phyloP scores from a whole-genome alignment of 2,888 invertebrate genomes.

The Punctoribates punctum region DNA sequence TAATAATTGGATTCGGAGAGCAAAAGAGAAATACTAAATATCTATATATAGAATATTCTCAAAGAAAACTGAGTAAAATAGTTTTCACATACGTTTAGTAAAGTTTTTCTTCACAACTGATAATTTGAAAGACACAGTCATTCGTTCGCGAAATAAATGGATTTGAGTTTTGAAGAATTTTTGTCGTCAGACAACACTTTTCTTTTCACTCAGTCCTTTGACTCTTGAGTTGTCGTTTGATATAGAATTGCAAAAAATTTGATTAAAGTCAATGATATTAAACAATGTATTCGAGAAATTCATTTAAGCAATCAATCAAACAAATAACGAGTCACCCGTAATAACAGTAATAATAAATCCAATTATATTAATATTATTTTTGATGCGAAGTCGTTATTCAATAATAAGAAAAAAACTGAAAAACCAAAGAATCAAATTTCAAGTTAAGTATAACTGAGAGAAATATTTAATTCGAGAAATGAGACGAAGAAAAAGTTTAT shows the following conservation, averaged over 20 bases:
- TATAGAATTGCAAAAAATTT: conserved; percentile 9
- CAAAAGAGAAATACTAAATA: background rate
- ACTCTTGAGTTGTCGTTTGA: background rate
- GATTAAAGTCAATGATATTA: conserved; percentile 20
- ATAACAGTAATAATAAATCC: background rate
- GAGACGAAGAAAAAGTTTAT: background rate
- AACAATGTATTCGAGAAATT: conserved; percentile 10
- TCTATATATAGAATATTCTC: background rate
- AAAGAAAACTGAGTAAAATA: background rate
- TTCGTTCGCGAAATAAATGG: background rate
- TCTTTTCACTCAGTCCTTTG: background rate
- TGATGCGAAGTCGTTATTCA: background rate
- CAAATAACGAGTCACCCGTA: background rate
- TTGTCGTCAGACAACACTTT: background rate
- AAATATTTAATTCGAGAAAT: background rate
- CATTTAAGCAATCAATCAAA: conserved; percentile 12
- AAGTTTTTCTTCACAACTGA: background rate
- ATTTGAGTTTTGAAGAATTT: background rate
- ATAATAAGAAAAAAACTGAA: background rate
- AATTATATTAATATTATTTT: background rate
- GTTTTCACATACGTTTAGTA: background rate
- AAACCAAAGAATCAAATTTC: conserved; percentile 7
- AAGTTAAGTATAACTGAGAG: background rate
- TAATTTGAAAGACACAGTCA: background rate
- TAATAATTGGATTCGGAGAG: background rate